Conservation (phyloP, 2,797 vertebrate genomes). For the Acestrorhynchus altus region DNA sequence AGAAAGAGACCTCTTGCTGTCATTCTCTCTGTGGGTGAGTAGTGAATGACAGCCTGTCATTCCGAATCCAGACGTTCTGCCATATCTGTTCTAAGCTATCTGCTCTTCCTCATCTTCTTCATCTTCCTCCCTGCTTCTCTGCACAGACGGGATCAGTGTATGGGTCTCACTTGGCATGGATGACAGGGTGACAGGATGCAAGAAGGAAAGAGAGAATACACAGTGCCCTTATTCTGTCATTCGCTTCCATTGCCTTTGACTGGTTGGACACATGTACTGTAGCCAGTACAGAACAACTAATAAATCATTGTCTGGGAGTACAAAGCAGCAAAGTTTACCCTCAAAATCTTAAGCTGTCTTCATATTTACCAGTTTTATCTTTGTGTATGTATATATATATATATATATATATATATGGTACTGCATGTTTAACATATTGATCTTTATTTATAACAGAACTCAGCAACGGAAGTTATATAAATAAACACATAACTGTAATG, state of each 20-base stretch:
- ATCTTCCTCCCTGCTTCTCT: constrained; percentile 46
- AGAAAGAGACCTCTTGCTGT: constrained; percentile 27
- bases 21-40: constrained; percentile 28
- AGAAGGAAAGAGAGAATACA: constrained; percentile 71
- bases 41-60: constrained; percentile 47
- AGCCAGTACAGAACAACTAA: constrained; percentile 71
- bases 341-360: constrained; percentile 59
- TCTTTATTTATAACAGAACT: too few species aligned
- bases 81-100: constrained; percentile 44
- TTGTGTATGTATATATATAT: too few species aligned
- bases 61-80: not conserved
- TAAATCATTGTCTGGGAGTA: constrained; percentile 79
- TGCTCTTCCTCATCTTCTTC: constrained; percentile 38
- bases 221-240: constrained; percentile 81
- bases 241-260: constrained; percentile 71
- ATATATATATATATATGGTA: too few species aligned
- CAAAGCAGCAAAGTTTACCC: constrained; percentile 70
- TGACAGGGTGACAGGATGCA: constrained; percentile 65
- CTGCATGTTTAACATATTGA: too few species aligned
- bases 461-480: too few species aligned
- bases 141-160: constrained; percentile 46
- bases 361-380: constrained; percentile 58
- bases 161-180: constrained; percentile 55
- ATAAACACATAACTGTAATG: too few species aligned
- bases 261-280: constrained; percentile 71